These are phyloP conservation scores for Eupithecia centaureata DNA, from an alignment of 2,888 invertebrate species.

Conservation along the genomic window DNA sequence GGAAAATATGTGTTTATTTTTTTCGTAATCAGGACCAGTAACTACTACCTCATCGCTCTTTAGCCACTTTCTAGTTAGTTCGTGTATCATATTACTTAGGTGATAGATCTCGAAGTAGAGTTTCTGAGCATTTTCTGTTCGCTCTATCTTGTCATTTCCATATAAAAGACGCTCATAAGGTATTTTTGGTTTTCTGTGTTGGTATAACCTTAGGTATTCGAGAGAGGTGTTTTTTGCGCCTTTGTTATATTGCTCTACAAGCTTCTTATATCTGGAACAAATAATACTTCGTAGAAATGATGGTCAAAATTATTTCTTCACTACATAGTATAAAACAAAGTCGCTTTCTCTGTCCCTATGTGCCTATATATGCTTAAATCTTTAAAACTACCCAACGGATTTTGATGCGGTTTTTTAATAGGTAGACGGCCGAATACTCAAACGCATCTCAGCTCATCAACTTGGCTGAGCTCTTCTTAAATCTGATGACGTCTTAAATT, in stretches of 20 bases:
- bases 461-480: no score
- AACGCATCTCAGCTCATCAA: no score
- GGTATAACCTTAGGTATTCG: slow-evolving; percentile 14
- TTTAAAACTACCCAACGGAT: no score
- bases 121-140: slow-evolving; percentile 42
- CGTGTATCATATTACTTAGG: slow-evolving; percentile 57
- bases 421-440: no score
- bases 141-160: slow-evolving; percentile 36
- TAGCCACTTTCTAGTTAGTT: slow-evolving; percentile 51
- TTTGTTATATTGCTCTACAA: slow-evolving; percentile 40
- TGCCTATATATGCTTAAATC: no score
- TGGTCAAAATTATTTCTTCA: no score
- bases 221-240: not conserved
- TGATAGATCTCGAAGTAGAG: slow-evolving; percentile 57
- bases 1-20: no score
- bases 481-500: no score
- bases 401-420: no score
- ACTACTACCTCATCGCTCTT: not conserved
- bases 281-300: not conserved
- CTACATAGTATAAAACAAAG: no score
- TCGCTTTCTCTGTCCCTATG: no score
- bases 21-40: not conserved
- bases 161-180: not conserved
- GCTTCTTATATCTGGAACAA: slow-evolving; percentile 54
- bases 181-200: not conserved